Evolutionary conservation across 1,140 invertebrate species (phyloP), one percentile per base, ranked within the genome.

Genomic region (Mizuhopecten yessoensis): DNA sequence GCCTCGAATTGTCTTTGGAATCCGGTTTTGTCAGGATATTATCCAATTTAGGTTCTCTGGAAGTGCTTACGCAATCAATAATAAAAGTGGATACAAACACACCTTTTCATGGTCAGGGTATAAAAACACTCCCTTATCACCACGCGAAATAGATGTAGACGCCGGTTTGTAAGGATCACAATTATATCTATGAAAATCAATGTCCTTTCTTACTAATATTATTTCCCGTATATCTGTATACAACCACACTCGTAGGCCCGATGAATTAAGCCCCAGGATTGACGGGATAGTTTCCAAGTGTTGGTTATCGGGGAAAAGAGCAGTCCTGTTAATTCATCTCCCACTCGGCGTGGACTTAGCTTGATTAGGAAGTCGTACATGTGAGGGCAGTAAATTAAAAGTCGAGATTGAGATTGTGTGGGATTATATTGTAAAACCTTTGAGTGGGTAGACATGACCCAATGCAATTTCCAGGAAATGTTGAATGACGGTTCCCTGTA

Each of bases 261-360:
- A 75, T 75, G 57, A 75, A 75, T 75, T 75, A 75, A 75, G 57
- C n/a, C 57, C 57, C n/a, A n/a, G n/a, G 57, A 75, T 75, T 75
- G 57, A 75, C 57, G 17, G 57, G 57, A 75, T 75, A 75, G 23
- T 75, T 75, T 75, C 57, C 57, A 75, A 75, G 57, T 75, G 57
- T n/a, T 75, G 57, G 57, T 75, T 75, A 29, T 75, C 29, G 57
- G 5, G 2, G 3, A 11, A 75, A 75, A 75, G 57, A 75, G 57
- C 57, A 75, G 57, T 75, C 57, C 57, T 75, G 57, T 75, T 75
- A 75, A 75, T 75, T 75, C 57, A 75, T 75, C 57, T 75, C 57
- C 29, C 57, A 29, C n/a, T n/a, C 57, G n/a, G 5, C 57, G 57
- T 75, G 57, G 57, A 75, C 57, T 75, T 75, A 75, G 57, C 57